Conservation (phyloP, 2,113 vertebrate species). For the Oenanthe melanoleuca region DNA sequence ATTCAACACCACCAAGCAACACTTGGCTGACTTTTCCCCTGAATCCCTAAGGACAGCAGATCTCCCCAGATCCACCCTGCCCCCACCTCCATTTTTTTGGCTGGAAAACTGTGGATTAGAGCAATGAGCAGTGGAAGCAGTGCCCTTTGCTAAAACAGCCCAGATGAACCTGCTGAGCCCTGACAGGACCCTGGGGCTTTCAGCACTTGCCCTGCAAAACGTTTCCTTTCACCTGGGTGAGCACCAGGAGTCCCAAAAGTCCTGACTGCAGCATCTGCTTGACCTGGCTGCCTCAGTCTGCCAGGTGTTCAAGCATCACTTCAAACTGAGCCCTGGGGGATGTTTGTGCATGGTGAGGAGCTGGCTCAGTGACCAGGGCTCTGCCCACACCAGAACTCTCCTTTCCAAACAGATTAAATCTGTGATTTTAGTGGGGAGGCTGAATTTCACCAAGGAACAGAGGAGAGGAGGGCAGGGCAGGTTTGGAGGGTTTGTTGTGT, state of each 20-base stretch:
- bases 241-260: not conserved
- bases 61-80: not conserved
- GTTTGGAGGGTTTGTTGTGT: not conserved
- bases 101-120: not conserved
- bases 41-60: not conserved
- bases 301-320: not conserved
- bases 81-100: not conserved
- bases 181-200: not conserved
- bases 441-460: not conserved
- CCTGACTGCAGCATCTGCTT: not conserved
- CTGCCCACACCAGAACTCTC: not conserved
- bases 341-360: not conserved
- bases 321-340: not conserved
- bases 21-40: too few species aligned
- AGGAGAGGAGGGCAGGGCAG: not conserved
- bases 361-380: not conserved
- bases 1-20: too few species aligned
- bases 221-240: not conserved
- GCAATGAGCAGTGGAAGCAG: not conserved
- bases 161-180: not conserved
- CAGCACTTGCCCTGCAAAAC: not conserved
- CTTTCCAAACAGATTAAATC: not conserved
- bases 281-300: not conserved
- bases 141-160: not conserved
- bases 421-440: accelerated